These are phyloP conservation scores for Lypha dubia DNA, from an alignment of 2,888 invertebrate genomes.

Conservation along the genomic window DNA sequence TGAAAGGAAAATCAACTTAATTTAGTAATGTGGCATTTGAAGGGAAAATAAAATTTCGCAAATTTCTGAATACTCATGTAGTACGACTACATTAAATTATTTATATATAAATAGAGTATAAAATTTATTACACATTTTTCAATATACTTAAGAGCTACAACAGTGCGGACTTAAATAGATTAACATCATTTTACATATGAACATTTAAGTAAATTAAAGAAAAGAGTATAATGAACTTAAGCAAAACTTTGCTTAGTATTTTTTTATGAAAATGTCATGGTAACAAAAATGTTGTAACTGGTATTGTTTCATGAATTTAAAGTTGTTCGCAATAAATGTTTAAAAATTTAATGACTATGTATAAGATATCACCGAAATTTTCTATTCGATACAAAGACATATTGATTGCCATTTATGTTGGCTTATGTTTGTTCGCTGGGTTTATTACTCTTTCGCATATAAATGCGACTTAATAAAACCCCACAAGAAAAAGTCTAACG, in stretches of 20 bases:
- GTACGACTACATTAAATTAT: slow-evolving; percentile 11
- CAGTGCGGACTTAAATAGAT: neutral
- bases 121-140: slow-evolving; percentile 45
- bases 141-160: slow-evolving; percentile 7
- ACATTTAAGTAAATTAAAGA: too few species aligned
- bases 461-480: too few species aligned
- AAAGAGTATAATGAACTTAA: neutral
- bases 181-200: neutral
- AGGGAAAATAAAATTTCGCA: neutral
- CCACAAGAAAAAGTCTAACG: too few species aligned
- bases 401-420: too few species aligned
- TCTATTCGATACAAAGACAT: too few species aligned
- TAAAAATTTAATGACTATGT: neutral
- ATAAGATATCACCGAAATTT: too few species aligned
- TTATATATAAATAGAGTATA: slow-evolving; percentile 51
- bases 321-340: neutral
- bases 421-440: neutral
- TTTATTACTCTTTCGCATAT: too few species aligned
- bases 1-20: neutral
- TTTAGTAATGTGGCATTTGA: neutral
- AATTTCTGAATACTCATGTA: neutral
- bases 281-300: too few species aligned
- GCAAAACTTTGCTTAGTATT: neutral
- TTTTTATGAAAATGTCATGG: neutral
- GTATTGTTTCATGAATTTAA: too few species aligned